phyloP scores from a whole-genome alignment of 2,113 vertebrate species.

The Calidris pugnax region DNA sequence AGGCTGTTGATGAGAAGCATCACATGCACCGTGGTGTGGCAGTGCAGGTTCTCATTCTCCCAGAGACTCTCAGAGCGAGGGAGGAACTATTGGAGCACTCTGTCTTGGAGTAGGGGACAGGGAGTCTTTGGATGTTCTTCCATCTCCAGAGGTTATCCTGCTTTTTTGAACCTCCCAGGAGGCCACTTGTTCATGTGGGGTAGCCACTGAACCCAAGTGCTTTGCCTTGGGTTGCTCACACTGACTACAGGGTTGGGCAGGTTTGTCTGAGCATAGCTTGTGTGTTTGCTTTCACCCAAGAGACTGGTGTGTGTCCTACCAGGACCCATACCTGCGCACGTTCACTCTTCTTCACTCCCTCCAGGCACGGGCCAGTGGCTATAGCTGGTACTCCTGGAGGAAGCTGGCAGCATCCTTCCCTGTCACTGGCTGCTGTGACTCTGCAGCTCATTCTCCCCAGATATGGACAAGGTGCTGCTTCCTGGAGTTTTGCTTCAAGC shows the following conservation, averaged over 20 bases:
- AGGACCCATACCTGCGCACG: neutral
- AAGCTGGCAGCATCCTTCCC: neutral
- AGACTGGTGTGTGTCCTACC: neutral
- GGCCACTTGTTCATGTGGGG: neutral
- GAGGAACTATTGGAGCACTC: neutral
- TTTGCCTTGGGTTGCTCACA: neutral
- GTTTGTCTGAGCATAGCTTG: neutral
- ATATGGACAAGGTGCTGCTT: neutral
- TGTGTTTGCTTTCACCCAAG: neutral
- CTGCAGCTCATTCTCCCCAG: neutral
- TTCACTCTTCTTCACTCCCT: neutral
- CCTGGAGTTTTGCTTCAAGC: neutral
- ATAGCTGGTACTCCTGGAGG: neutral
- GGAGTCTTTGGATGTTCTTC: neutral
- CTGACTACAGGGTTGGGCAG: neutral
- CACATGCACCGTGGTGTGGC: rapidly evolving
- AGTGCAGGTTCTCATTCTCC: neutral
- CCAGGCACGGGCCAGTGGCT: neutral
- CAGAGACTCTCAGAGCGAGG: neutral
- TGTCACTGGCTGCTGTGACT: rapidly evolving
- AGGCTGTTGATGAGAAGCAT: neutral
- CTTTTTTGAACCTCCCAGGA: neutral
- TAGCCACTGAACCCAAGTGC: neutral
- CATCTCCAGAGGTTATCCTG: neutral
- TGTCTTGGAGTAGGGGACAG: neutral